Evolutionary conservation across 2,113 vertebrate species (phyloP), one percentile per base, ranked within the genome.

Genomic region (Spea bombifrons): DNA sequence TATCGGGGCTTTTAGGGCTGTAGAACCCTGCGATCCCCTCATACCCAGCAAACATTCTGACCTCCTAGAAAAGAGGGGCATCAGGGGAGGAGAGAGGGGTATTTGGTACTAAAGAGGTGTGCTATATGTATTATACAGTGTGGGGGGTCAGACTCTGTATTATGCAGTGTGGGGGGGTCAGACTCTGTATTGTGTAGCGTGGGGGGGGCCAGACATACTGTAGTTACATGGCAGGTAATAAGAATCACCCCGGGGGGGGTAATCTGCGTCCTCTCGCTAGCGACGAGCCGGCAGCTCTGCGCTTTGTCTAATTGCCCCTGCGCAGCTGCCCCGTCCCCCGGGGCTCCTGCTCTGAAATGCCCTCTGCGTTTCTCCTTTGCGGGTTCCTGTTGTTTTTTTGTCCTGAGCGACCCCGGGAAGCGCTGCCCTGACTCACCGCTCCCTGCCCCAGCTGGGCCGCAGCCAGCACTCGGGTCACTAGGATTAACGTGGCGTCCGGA

Each of bases 351-450:
- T 70, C 75, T 71, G 53, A 77, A 70, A 77, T 70, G 75, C 66
- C 75, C 75, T 77, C 75, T 63, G 9, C 43, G 47, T 30, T 30
- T 30, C 30, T 30, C 30, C 17, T 71, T 10, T 44, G 66, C 75
- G 13, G 63, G 75, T 77, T 67, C 75, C 66, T 70, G 70, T 77
- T 77, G 75, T 77, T 64, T 71, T 16, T 5, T 8, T 77, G 75
- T 77, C 75, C 75, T 71, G 55, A 50, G 6, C 63, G 66, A 77
- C 55, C 75, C 75, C 75, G 4, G 65, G 65, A 75, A 68, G 66
- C 46, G 17, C 43, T 13, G 44, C 50, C 10, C 1, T 43, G 52
- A 49, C 10, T 50, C 47, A 17, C 46, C 7, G 64, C 52, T 46
- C 47, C 9, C 12, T 69, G 75, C 68, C 75, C 52, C 53, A 68